Evolutionary conservation across 2,113 vertebrate species (phyloP), one percentile per base, ranked within the genome.

Genomic region (Peromyscus leucopus): DNA sequence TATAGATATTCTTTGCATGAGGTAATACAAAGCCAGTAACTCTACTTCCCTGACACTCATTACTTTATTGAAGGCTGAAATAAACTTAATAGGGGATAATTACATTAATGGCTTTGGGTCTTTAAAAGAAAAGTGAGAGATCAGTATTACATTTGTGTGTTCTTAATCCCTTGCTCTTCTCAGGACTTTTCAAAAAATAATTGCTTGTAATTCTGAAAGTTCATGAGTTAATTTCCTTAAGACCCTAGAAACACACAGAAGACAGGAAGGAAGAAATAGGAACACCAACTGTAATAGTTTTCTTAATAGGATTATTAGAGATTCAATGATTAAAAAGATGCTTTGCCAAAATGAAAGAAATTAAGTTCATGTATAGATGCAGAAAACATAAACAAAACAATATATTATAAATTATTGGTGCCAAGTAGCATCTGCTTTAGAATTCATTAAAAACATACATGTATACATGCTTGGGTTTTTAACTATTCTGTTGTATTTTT

Each of bases 171-270:
- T 92, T 24, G 80, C 22, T 96, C 89, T 98, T 94, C 94, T 86
- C 59, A 15, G 79, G 36, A 97, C 57, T 96, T 97, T 89, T 97
- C 33, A 89, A 80, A 97, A 95, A 63, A 95, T 94, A 97, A 67
- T 93, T 97, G 33, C 71, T 83, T 97, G 6, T 79, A 96, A 93
- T 98, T 97, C 26, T 97, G 94, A 97, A 97, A 97, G 93, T 85
- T 96, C 46, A 94, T 69, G 55, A 96, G 65, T 91, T 97, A 98
- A 97, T 97, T 98, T 79, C 90, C 82, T 95, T 95, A 98, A 97
- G 96, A 97, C 33, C 55, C 82, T 88, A 83, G 97, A 97, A 97
- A 87, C 21, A 95, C 33, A 72, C 31, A 46, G 89, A 95, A 97
- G 74, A n/a, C 42, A 0, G 10, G 85, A 93, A 16, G 82, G 82